Evolutionary conservation across 2,888 invertebrate species (phyloP).

Genomic region (Hylaea fasciaria): DNA sequence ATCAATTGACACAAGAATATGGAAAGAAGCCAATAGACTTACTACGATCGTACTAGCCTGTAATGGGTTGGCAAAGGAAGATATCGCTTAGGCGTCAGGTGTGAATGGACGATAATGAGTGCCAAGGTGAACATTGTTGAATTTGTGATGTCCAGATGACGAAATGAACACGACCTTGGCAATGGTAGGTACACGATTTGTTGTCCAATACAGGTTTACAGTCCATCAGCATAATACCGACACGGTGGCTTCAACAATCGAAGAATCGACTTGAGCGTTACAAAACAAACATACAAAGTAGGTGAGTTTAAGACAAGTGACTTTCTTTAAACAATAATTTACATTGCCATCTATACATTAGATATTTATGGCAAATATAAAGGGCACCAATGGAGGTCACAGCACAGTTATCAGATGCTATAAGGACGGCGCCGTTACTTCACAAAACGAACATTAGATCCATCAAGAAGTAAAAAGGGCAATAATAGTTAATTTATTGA

Average conservation of each 20-base stretch:
- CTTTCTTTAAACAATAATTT: no score
- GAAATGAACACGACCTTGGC: constrained; percentile 26
- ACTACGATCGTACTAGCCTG: not conserved
- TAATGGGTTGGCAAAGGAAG: constrained; percentile 8
- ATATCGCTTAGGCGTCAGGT: constrained; percentile 3
- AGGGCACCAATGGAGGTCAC: constrained; percentile 1
- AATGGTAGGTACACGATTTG: constrained; percentile 16
- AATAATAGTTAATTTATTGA: constrained; percentile 29
- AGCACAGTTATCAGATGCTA: not conserved
- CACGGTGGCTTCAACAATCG: no score
- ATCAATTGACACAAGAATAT: not conserved
- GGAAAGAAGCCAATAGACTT: constrained; percentile 3
- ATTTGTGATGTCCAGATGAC: constrained; percentile 12
- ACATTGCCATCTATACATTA: no score
- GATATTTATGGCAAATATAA: not conserved
- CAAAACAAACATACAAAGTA: no score
- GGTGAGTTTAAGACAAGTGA: not conserved
- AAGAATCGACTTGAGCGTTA: no score
- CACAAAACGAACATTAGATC: constrained; percentile 10
- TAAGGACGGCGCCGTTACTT: constrained; percentile 1
- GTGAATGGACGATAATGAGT: constrained; percentile 27
- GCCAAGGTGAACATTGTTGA: constrained; percentile 23
- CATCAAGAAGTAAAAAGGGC: constrained; percentile 25
- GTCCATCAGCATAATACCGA: no score
- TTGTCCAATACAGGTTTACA: constrained; percentile 1